phyloP scores from a whole-genome alignment of 2,797 vertebrate genomes.

The Gallirallus australis region DNA sequence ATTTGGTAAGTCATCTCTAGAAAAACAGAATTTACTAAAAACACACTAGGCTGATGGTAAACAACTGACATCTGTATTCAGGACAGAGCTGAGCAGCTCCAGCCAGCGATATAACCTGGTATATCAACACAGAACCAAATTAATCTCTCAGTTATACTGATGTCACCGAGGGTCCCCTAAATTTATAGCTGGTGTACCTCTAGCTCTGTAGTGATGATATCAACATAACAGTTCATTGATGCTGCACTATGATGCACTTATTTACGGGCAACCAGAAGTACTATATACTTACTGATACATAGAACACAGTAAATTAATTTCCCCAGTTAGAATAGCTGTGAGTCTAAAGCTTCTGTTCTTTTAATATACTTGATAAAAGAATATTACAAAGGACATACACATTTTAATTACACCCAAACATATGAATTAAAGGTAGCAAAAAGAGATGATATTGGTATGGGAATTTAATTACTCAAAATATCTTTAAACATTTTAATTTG shows the following conservation, averaged over 20 bases:
- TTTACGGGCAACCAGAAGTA: background rate
- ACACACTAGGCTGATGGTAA: background rate
- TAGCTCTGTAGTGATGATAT: background rate
- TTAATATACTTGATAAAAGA: conserved; percentile 4
- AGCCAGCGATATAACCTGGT: background rate
- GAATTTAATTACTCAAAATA: conserved; percentile 2
- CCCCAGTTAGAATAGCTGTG: background rate
- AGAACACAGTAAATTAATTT: background rate
- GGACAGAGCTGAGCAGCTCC: background rate
- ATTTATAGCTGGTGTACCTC: background rate
- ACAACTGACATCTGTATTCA: background rate
- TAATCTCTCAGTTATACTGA: background rate
- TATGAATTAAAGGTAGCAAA: background rate
- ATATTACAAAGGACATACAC: background rate
- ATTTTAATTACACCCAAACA: background rate
- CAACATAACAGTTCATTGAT: background rate
- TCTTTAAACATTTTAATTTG: background rate
- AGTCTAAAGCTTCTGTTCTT: conserved; percentile 20
- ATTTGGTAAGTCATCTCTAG: background rate
- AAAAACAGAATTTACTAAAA: conserved; percentile 10
- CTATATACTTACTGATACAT: background rate
- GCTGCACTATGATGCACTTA: background rate
- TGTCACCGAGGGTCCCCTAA: background rate
- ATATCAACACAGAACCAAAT: background rate
- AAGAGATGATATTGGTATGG: background rate